These are phyloP conservation scores for Sthenelais limicola DNA, from an alignment of 2,888 invertebrate genomes.

Conservation along the genomic window DNA sequence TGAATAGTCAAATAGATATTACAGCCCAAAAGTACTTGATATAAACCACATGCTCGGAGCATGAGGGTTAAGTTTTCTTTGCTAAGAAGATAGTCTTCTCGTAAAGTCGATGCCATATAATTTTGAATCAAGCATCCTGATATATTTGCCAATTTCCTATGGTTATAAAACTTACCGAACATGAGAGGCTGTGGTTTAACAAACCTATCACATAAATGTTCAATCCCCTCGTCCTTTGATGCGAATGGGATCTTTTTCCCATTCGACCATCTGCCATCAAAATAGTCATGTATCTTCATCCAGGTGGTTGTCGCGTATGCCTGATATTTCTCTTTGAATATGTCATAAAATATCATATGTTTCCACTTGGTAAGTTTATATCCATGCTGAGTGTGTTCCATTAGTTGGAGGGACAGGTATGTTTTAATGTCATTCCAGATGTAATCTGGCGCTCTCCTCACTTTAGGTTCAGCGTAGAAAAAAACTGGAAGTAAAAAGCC, in stretches of 20 bases:
- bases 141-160: conserved; percentile 83
- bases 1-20: conserved; percentile 3
- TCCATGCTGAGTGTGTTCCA: background rate
- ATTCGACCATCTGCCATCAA: conserved; percentile 33
- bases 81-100: conserved; percentile 40
- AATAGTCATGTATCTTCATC: conserved; percentile 40
- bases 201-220: conserved; percentile 13
- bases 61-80: conserved; percentile 36
- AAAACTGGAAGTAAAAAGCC: conserved; percentile 12
- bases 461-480: background rate
- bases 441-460: conserved; percentile 11
- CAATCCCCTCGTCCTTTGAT: background rate
- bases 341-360: conserved; percentile 19
- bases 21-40: conserved; percentile 31
- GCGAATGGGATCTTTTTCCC: conserved; percentile 10
- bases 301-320: background rate
- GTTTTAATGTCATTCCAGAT: conserved; percentile 32
- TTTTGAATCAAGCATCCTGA: conserved; percentile 73
- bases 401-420: background rate
- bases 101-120: conserved; percentile 9
- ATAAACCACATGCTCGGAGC: conserved; percentile 29
- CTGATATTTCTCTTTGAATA: conserved; percentile 7
- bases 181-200: background rate
- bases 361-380: conserved; percentile 4
- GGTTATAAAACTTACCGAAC: conserved; percentile 75